These are phyloP conservation scores for Echinops telfairi DNA, from an alignment of 2,113 vertebrate genomes.

Conservation along the genomic window DNA sequence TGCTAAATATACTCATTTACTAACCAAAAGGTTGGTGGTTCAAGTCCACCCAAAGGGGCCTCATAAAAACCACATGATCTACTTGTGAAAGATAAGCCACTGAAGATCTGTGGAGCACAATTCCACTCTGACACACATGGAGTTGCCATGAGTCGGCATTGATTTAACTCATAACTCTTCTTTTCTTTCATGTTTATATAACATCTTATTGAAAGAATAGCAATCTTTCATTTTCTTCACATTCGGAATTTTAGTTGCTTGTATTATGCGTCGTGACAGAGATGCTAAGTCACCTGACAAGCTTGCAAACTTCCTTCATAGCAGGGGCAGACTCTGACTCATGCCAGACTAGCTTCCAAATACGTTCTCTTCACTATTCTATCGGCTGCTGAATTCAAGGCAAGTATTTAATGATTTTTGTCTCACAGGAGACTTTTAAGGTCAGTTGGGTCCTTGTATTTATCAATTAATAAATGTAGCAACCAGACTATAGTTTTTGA, in stretches of 20 bases:
- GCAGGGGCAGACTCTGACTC: neutral
- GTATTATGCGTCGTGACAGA: neutral
- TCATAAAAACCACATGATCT: neutral
- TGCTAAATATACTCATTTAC: neutral
- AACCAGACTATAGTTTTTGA: neutral
- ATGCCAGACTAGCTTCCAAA: neutral
- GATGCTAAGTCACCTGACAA: neutral
- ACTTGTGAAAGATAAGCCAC: neutral
- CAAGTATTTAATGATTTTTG: neutral
- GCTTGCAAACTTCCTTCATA: neutral
- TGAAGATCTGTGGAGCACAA: neutral
- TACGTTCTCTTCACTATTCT: neutral
- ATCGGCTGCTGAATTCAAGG: constrained; percentile 11
- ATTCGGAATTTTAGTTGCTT: constrained; percentile 30
- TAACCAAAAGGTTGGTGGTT: neutral
- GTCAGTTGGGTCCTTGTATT: neutral
- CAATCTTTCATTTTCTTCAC: constrained; percentile 39
- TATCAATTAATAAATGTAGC: constrained; percentile 4
- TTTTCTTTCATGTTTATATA: neutral
- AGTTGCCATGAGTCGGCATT: neutral
- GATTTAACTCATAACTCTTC: neutral
- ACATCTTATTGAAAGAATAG: constrained; percentile 6
- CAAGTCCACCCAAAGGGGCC: neutral
- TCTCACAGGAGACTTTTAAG: neutral
- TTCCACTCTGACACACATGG: neutral